Conservation (phyloP, 53 echinoderm and acorn worm species). For the Pentamera pediparva region DNA sequence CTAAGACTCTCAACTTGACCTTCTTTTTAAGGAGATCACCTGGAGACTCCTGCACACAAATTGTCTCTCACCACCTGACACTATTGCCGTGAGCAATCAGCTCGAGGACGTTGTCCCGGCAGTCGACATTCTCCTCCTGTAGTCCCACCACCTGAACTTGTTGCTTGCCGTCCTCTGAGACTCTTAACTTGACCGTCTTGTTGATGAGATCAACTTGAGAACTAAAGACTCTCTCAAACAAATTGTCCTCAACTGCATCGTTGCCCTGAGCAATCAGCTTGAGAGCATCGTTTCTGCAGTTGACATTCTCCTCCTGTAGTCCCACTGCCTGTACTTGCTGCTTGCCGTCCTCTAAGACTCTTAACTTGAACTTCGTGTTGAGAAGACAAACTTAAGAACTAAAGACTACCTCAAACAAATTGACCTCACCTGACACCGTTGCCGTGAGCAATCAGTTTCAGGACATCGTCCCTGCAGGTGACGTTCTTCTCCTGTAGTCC, state of each 20-base stretch:
- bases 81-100: conserved; percentile 78
- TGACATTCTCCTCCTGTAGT: conserved; percentile 55
- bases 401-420: no score
- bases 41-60: no score
- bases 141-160: conserved; percentile 93
- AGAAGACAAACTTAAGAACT: conserved; percentile 81
- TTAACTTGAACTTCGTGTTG: conserved; percentile 69
- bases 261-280: conserved; percentile 65
- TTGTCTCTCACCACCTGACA: conserved; percentile 71
- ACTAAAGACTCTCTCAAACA: background rate
- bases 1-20: conserved; percentile 68
- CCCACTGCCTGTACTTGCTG: conserved; percentile 87
- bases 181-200: no score
- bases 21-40: conserved; percentile 82
- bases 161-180: no score
- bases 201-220: no score
- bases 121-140: conserved; percentile 59
- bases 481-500: conserved; percentile 75
- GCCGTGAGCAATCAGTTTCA: conserved; percentile 71
- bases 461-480: conserved; percentile 67
- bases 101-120: conserved; percentile 71
- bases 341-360: conserved; percentile 85
- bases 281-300: conserved; percentile 60
- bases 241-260: no score
- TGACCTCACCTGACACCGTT: conserved; percentile 82